phyloP scores from a whole-genome alignment of 2,888 invertebrate genomes.

The Clanis bilineata region DNA sequence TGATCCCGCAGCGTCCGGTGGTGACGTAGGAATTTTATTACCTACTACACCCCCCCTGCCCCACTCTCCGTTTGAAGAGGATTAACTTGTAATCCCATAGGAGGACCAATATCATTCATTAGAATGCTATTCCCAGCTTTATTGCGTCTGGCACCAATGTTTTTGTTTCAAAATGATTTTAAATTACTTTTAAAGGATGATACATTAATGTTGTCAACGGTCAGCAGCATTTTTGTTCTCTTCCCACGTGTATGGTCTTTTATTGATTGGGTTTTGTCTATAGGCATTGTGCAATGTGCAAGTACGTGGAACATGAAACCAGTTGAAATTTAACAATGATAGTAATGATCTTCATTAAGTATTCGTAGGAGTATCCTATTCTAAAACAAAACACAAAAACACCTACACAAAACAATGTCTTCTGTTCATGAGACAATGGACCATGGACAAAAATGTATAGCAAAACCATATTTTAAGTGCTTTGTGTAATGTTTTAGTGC shows the following conservation, averaged over 20 bases:
- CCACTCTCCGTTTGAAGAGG: conserved; percentile 68
- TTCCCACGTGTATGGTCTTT: not conserved
- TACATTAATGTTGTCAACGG: conserved; percentile 29
- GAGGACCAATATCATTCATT: conserved; percentile 77
- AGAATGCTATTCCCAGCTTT: conserved; percentile 73
- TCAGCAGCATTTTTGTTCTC: not conserved
- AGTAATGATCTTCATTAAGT: too few species aligned
- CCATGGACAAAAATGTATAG: too few species aligned
- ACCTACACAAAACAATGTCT: too few species aligned
- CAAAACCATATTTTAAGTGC: too few species aligned
- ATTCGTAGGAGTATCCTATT: too few species aligned
- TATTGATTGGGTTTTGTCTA: not conserved
- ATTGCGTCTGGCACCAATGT: conserved; percentile 60
- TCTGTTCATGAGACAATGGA: too few species aligned
- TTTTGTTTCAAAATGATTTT: conserved; percentile 56
- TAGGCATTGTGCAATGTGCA: too few species aligned
- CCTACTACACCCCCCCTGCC: conserved; percentile 41
- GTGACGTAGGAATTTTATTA: conserved; percentile 77
- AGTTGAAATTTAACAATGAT: too few species aligned
- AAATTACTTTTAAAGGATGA: conserved; percentile 57
- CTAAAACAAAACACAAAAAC: too few species aligned
- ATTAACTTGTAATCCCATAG: conserved; percentile 78
- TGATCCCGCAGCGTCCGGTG: conserved; percentile 51
- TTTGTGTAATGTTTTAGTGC: too few species aligned
- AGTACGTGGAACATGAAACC: too few species aligned